These are phyloP conservation scores for Salvelinus sp. DNA, from an alignment of 2,113 vertebrate species.

Conservation along the genomic window DNA sequence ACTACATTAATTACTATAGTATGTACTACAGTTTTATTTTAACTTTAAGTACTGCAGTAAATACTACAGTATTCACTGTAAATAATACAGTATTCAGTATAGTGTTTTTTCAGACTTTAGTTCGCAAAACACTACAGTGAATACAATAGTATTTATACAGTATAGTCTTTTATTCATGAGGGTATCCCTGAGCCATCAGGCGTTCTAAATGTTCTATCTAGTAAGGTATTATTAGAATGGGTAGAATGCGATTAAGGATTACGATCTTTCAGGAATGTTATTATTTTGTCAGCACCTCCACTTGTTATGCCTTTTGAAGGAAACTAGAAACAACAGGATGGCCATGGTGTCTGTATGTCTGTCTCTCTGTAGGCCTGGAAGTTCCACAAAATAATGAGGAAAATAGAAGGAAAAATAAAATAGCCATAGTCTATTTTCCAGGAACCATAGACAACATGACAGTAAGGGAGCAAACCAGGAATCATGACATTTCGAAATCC, in stretches of 20 bases:
- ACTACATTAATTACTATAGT: too few species aligned
- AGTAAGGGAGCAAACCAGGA: neutral
- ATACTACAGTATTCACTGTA: too few species aligned
- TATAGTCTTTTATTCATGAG: too few species aligned
- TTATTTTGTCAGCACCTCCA: neutral
- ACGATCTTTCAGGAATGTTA: neutral
- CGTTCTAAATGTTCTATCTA: neutral
- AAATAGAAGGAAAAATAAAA: neutral
- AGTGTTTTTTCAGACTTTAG: too few species aligned
- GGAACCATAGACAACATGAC: neutral
- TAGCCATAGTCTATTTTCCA: neutral
- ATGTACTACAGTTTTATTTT: too few species aligned
- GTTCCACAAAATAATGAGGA: neutral
- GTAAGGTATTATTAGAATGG: neutral
- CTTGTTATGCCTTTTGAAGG: neutral
- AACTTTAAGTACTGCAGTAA: too few species aligned
- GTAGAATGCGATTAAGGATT: neutral
- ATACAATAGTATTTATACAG: too few species aligned
- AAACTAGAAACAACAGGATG: neutral
- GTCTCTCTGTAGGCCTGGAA: too few species aligned
- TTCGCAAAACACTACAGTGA: too few species aligned
- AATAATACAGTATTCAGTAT: too few species aligned
- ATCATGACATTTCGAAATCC: neutral
- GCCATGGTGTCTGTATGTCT: neutral
- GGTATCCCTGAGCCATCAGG: neutral